Conservation (phyloP, 2,797 vertebrate genomes). For the Acipenser ruthenus region DNA sequence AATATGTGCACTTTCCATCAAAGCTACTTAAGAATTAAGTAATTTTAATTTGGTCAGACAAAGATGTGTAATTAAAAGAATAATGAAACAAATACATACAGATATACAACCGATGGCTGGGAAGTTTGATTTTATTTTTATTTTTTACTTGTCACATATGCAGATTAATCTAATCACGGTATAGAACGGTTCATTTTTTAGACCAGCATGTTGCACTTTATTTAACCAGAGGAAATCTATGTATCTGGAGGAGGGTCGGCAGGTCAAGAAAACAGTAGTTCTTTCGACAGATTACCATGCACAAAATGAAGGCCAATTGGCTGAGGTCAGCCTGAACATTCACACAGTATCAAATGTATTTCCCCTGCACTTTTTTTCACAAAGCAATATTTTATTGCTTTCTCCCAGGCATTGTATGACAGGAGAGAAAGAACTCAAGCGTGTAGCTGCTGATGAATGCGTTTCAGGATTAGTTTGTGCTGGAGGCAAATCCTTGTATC, state of each 20-base stretch:
- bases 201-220: too few relatives aligned
- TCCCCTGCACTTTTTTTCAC: constrained; percentile 33
- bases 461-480: constrained; percentile 36
- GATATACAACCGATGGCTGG: too few relatives aligned
- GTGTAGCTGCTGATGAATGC: constrained; percentile 37
- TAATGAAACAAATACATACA: not conserved
- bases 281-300: constrained; percentile 42
- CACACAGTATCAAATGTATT: constrained; percentile 46
- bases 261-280: too few relatives aligned
- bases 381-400: constrained; percentile 28
- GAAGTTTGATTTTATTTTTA: too few relatives aligned
- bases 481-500: constrained; percentile 33
- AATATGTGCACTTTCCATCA: not conserved
- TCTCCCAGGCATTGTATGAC: constrained; percentile 33
- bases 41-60: not conserved
- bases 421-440: constrained; percentile 44
- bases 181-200: too few relatives aligned
- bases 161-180: too few relatives aligned
- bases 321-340: constrained; percentile 53
- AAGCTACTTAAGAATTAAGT: not conserved
- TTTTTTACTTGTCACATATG: too few relatives aligned
- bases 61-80: not conserved
- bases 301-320: constrained; percentile 52
- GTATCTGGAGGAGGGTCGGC: too few relatives aligned
- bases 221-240: too few relatives aligned